Conservation (phyloP, 2,113 vertebrate genomes). For the Vidua chalybeata region DNA sequence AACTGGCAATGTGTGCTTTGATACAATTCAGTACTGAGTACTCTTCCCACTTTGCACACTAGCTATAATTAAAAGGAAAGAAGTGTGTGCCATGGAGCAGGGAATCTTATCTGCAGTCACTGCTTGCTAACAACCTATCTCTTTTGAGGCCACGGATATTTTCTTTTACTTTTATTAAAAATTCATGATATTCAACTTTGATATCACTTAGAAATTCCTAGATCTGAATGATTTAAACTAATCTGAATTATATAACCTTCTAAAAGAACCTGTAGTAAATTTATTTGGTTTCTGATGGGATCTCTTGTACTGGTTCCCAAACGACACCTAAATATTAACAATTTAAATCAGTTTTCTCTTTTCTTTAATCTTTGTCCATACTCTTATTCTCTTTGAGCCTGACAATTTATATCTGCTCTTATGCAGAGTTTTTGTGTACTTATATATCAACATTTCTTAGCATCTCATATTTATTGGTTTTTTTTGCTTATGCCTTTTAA, state of each 20-base stretch:
- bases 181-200: neutral
- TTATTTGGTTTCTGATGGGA: neutral
- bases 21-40: neutral
- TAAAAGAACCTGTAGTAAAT: neutral
- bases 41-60: neutral
- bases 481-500: neutral
- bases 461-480: neutral
- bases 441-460: neutral
- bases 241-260: neutral
- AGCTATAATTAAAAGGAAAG: neutral
- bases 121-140: neutral
- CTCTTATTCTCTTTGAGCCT: neutral
- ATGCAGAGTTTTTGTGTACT: neutral
- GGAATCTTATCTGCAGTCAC: neutral
- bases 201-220: neutral
- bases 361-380: neutral
- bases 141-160: neutral
- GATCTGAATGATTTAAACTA: neutral
- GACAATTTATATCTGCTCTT: neutral
- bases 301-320: neutral
- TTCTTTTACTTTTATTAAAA: neutral
- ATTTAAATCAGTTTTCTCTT: neutral
- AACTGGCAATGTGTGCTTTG: neutral
- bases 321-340: neutral
- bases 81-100: accelerated